These are phyloP conservation scores for Drosophila mojavensis DNA, from an alignment of 1,140 invertebrate species.

Conservation along the genomic window DNA sequence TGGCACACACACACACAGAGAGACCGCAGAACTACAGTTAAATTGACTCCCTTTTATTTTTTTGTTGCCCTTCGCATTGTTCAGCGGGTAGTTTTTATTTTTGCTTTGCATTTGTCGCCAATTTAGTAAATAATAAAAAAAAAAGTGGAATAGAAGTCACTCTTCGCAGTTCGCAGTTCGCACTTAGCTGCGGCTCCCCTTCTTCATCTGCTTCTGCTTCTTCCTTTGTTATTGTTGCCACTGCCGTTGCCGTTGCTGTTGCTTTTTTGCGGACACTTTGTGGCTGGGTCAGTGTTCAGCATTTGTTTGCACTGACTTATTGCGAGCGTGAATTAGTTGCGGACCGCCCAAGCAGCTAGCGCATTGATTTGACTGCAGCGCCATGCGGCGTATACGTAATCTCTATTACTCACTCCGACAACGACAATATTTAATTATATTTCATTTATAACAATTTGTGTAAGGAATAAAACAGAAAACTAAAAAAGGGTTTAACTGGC, in stretches of 20 bases:
- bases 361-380: conserved; percentile 59
- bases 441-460: conserved; percentile 82
- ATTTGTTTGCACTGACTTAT: conserved; percentile 76
- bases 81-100: conserved; percentile 41
- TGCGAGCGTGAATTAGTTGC: conserved; percentile 73
- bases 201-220: not conserved
- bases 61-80: conserved; percentile 32
- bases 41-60: conserved; percentile 56
- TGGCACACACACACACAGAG: conserved; percentile 66
- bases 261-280: conserved; percentile 67
- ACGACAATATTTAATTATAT: conserved; percentile 75
- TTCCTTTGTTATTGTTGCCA: conserved; percentile 9
- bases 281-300: conserved; percentile 62
- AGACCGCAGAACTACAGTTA: conserved; percentile 59
- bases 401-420: conserved; percentile 50
- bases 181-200: conserved; percentile 50
- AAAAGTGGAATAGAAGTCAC: conserved; percentile 50
- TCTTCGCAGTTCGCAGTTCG: conserved; percentile 74
- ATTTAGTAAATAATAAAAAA: conserved; percentile 80
- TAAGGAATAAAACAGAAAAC: conserved; percentile 27
- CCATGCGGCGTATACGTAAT: conserved; percentile 73
- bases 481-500: conserved; percentile 5
- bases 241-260: not conserved
- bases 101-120: conserved; percentile 79
- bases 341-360: conserved; percentile 23